Conservation (phyloP, 92 coral and sea anemone species). For the Parazoanthus swiftii region DNA sequence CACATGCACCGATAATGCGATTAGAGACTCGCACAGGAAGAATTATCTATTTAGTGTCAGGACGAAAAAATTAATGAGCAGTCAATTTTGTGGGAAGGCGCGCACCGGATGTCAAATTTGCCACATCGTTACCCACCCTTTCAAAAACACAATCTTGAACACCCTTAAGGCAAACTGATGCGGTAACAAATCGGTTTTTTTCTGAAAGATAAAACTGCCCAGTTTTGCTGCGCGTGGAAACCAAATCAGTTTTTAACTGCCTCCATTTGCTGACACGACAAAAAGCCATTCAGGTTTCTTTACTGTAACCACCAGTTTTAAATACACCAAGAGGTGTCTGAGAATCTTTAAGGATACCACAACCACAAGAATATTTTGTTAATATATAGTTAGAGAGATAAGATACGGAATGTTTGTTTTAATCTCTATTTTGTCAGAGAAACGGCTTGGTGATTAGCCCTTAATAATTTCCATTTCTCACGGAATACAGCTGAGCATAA, state of each 20-base stretch:
- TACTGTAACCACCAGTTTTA: not conserved
- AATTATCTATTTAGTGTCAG: conserved; percentile 46
- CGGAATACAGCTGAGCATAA: not conserved
- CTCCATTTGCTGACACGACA: no score
- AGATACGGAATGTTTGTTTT: conserved; percentile 19
- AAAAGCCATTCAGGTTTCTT: not conserved
- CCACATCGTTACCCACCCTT: conserved; percentile 13
- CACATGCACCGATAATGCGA: conserved; percentile 43
- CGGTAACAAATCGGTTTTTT: not conserved
- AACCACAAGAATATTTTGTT: not conserved
- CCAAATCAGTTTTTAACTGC: not conserved
- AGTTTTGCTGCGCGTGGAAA: not conserved
- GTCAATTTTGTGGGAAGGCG: not conserved
- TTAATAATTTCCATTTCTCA: not conserved
- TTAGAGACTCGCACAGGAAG: conserved; percentile 40
- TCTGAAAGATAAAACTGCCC: not conserved
- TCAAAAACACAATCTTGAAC: not conserved
- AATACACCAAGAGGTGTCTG: not conserved
- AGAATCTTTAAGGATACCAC: not conserved
- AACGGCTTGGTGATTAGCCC: not conserved
- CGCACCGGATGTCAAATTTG: conserved; percentile 33
- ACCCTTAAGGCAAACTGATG: conserved; percentile 3
- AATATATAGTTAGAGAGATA: not conserved
- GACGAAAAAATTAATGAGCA: conserved; percentile 38
- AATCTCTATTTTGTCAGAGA: not conserved